A percentile compares a stretch with the other conserved stretches of the same genome.
phyloP scores from a whole-genome alignment of 2,113 vertebrate species.

The Bothrops jararaca region DNA sequence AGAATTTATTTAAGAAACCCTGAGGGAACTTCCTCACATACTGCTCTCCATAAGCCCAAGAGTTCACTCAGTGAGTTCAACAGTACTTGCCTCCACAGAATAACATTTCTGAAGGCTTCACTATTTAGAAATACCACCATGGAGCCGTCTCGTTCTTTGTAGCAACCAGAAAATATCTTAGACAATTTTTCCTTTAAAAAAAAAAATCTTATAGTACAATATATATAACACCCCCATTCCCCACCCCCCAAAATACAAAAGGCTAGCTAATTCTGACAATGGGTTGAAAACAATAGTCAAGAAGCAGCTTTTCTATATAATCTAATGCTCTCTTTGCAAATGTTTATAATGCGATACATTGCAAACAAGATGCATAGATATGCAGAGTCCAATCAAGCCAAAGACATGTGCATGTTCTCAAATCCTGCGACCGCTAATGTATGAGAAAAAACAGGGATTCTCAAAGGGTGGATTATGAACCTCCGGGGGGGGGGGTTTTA shows the following conservation, averaged over 20 bases:
- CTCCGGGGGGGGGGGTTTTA: background rate
- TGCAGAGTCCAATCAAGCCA: conserved; percentile 34
- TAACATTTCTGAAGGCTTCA: conserved; percentile 1
- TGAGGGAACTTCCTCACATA: background rate
- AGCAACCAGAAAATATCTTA: conserved; percentile 67
- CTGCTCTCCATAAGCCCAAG: background rate
- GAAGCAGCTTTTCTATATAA: conserved; percentile 75
- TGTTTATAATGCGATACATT: conserved; percentile 67
- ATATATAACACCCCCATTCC: conserved; percentile 53
- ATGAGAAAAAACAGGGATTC: background rate
- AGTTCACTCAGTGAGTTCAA: background rate
- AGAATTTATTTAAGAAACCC: background rate
- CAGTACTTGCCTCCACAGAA: background rate
- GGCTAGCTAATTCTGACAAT: conserved; percentile 69
- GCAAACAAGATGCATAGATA: conserved; percentile 52
- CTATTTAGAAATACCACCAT: conserved; percentile 70
- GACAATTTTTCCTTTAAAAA: conserved; percentile 49
- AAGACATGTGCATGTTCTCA: background rate
- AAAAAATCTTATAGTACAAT: conserved; percentile 74
- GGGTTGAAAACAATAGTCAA: conserved; percentile 68
- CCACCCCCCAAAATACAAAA: conserved; percentile 57
- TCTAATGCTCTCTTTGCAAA: conserved; percentile 62
- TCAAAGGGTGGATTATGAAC: background rate
- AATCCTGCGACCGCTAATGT: background rate
- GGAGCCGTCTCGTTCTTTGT: conserved; percentile 60